Evolutionary conservation across 2,888 invertebrate species (phyloP).

Genomic region (Ceramica pisi): DNA sequence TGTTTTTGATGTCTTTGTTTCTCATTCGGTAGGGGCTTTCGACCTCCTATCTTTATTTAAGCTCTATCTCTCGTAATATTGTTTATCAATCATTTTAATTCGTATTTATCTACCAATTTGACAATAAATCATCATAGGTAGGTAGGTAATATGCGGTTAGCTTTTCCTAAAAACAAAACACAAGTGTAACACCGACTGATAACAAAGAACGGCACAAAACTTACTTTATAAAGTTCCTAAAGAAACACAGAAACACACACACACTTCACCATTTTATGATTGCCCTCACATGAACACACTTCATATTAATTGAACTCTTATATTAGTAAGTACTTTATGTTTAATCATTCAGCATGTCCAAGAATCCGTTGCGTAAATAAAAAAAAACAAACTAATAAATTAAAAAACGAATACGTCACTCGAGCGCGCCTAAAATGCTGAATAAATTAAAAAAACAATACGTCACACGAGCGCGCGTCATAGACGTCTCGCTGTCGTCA

Average conservation of each 20-base stretch:
- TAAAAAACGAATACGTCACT: conserved; percentile 74
- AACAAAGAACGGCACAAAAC: conserved; percentile 1
- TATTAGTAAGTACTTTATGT: too few species aligned
- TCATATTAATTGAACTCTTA: too few species aligned
- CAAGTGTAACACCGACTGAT: too few species aligned
- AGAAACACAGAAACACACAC: conserved; percentile 20
- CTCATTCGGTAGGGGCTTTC: conserved; percentile 22
- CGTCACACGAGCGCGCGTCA: conserved; percentile 79
- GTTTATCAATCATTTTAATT: not conserved
- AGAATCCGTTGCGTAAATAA: not conserved
- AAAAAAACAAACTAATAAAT: conserved; percentile 57
- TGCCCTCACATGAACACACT: not conserved
- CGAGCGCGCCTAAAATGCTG: conserved; percentile 66
- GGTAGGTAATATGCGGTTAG: not conserved
- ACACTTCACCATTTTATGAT: conserved; percentile 14
- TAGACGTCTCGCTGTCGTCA: conserved; percentile 67
- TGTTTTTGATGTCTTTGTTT: conserved; percentile 69
- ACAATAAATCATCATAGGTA: not conserved
- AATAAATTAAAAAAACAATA: conserved; percentile 67
- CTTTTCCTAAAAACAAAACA: not conserved
- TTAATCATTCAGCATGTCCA: not conserved
- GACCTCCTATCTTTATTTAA: conserved; percentile 30
- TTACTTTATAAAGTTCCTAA: conserved; percentile 14
- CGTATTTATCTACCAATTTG: not conserved
- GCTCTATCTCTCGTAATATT: not conserved